These are phyloP conservation scores for Balearica regulorum DNA, from an alignment of 2,797 vertebrate genomes.

Conservation along the genomic window DNA sequence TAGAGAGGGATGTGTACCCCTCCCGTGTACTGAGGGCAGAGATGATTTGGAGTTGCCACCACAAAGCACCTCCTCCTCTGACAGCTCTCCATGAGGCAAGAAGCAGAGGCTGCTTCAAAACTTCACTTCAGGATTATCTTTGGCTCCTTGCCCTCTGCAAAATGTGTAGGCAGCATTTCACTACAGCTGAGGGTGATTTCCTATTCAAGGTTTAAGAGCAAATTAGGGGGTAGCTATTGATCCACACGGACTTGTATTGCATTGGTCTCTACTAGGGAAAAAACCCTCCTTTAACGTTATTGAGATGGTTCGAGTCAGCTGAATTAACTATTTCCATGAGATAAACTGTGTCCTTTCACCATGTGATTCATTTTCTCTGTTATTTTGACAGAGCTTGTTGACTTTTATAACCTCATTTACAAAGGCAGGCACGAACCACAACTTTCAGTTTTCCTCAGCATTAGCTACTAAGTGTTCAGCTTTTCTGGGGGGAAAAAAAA, in stretches of 20 bases:
- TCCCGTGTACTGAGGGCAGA: background rate
- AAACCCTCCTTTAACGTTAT: rapidly evolving
- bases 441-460: background rate
- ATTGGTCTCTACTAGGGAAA: background rate
- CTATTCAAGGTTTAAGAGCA: background rate
- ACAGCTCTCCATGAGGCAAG: background rate
- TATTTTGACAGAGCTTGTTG: background rate
- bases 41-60: background rate
- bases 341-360: background rate
- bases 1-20: background rate
- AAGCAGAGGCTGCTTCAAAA: background rate
- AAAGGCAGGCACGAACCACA: background rate
- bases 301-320: background rate
- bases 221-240: background rate
- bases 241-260: background rate
- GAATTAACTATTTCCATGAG: background rate
- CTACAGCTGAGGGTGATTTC: background rate
- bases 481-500: background rate
- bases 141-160: background rate
- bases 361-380: background rate
- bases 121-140: background rate
- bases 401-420: background rate
- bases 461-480: background rate
- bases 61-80: background rate
- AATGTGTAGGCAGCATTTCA: background rate